Percentiles rank a stretch among this genome's conserved stretches.
Evolutionary conservation across 1,140 invertebrate species (phyloP).

Genomic region (Orussus abietinus): DNA sequence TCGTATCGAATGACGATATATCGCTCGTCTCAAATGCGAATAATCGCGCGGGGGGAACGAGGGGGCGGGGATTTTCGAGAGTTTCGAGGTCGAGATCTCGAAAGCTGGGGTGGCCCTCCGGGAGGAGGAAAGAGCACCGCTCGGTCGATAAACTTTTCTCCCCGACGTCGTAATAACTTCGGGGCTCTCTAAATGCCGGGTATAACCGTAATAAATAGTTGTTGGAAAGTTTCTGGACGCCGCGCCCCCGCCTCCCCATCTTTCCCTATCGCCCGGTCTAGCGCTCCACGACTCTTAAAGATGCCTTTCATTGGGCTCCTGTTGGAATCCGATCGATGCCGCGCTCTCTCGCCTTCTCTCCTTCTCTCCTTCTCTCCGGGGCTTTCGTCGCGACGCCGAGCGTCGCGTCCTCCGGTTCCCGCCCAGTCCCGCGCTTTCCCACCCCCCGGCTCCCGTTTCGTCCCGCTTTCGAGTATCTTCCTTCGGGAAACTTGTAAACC

Average conservation of each 20-base stretch:
- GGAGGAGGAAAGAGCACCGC: no score
- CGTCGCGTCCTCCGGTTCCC: not conserved
- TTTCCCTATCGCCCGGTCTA: conserved; percentile 7
- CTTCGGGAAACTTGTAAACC: conserved; percentile 20
- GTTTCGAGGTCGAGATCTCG: no score
- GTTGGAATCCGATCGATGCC: conserved; percentile 31
- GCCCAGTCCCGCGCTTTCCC: conserved; percentile 7
- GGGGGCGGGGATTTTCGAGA: no score
- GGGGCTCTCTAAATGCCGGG: conserved; percentile 45
- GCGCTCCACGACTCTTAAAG: conserved; percentile 30
- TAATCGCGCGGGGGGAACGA: no score
- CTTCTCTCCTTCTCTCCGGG: not conserved
- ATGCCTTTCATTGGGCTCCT: conserved; percentile 30
- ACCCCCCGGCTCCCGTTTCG: conserved; percentile 5
- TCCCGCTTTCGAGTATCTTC: conserved; percentile 18
- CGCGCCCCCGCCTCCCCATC: conserved; percentile 14
- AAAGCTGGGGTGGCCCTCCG: no score
- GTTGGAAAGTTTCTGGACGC: conserved; percentile 38
- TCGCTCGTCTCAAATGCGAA: no score
- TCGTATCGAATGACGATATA: no score
- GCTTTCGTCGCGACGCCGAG: no score
- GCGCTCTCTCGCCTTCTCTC: not conserved
- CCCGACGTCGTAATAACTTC: conserved; percentile 48
- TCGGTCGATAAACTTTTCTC: conserved; percentile 45
- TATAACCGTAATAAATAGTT: conserved; percentile 52